These are phyloP conservation scores for Mustela erminea DNA, from an alignment of 2,797 vertebrate genomes.

Conservation along the genomic window DNA sequence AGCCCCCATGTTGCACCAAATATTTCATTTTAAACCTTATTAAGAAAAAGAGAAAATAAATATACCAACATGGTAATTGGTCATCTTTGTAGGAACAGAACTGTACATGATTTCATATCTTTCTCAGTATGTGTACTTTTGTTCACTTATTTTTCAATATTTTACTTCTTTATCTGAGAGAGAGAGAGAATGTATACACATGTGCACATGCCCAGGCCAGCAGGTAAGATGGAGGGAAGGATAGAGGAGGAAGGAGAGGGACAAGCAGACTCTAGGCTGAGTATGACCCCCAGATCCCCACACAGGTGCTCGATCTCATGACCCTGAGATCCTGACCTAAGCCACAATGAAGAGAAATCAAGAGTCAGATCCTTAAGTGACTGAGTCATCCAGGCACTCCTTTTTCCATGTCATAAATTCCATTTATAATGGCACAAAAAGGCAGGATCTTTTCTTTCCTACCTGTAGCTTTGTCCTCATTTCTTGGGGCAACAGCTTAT, in stretches of 20 bases:
- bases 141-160: not conserved
- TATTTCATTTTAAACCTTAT: conserved; percentile 28
- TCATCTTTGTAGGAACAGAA: not conserved
- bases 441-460: not conserved
- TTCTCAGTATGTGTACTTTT: not conserved
- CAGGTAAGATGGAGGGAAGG: not conserved
- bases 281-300: not conserved
- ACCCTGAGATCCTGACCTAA: not conserved
- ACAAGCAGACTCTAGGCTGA: not conserved
- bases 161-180: not conserved
- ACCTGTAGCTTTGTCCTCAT: not conserved
- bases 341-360: not conserved
- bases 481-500: not conserved
- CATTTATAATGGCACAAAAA: not conserved
- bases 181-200: not conserved
- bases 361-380: not conserved
- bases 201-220: not conserved
- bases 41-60: conserved; percentile 40
- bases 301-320: not conserved
- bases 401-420: not conserved
- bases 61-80: not conserved
- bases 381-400: not conserved
- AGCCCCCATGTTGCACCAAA: no score
- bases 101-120: not conserved
- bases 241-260: not conserved